Conservation (phyloP, 2,888 invertebrate species). For the Helicoverpa assulta region DNA sequence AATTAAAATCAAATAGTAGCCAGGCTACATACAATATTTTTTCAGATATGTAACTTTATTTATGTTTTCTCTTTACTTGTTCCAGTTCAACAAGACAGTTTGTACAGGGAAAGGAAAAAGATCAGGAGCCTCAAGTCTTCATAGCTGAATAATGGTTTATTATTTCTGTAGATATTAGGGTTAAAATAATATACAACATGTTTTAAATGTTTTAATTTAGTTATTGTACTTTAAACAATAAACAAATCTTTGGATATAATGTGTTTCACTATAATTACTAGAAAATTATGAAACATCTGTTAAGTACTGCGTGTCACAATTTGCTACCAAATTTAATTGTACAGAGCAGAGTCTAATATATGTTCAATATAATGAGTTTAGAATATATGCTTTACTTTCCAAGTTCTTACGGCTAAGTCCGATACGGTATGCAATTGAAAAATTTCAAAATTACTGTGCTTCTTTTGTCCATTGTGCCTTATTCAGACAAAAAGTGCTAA, state of each 20-base stretch:
- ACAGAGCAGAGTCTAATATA: constrained; percentile 72
- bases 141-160: constrained; percentile 52
- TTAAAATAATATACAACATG: constrained; percentile 71
- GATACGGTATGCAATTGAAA: constrained; percentile 59
- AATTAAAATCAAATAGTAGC: too few relatives aligned
- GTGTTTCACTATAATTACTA: constrained; percentile 76
- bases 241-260: constrained; percentile 85
- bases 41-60: neutral
- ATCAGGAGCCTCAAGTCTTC: constrained; percentile 92
- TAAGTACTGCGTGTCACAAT: constrained; percentile 68
- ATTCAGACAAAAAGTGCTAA: constrained; percentile 69
- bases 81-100: constrained; percentile 92
- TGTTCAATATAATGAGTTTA: constrained; percentile 83
- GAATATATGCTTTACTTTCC: constrained; percentile 87
- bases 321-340: constrained; percentile 68
- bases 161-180: constrained; percentile 63
- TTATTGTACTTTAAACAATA: constrained; percentile 85
- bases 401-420: constrained; percentile 63
- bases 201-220: constrained; percentile 82
- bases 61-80: constrained; percentile 10
- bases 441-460: constrained; percentile 63
- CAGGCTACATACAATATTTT: too few relatives aligned
- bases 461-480: constrained; percentile 67
- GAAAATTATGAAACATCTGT: constrained; percentile 69
- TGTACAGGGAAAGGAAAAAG: constrained; percentile 93